Base-by-base conservation (phyloP, 2,113 vertebrate genomes). In the Gopherus evgoodei region DNA sequence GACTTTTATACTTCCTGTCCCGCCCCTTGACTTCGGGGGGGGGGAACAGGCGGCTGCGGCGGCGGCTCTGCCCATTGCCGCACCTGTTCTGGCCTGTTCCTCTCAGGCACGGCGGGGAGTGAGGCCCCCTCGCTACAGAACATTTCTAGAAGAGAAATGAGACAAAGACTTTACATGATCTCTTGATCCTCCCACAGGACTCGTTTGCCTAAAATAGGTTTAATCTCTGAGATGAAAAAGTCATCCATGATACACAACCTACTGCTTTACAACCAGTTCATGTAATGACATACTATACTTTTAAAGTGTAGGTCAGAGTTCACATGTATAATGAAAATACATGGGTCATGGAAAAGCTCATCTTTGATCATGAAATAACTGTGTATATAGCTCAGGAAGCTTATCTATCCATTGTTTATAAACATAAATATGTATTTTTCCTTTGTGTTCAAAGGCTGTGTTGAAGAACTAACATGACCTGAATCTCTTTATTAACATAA, bases 111-210 rank as follows among this genome's bases (percentile, higher is more conserved):
- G 42, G 42, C 42, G 42, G 42, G 4, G 42, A 42, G 42, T 42
- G 42, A 42, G 42, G 42, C 42, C 42, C 42, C 42, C 42, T 42
- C 42, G 42, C 42, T 42, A 42, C 42, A 42, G 42, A 42, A 42
- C 44, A 85, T 95, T 88, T 42, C 81, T 91, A 93, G 87, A 81
- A 93, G 78, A 91, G 53, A 83, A 94, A 96, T 90, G 57, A 96
- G 91, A 96, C 56, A 97, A 95, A 90, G 53, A 50, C 5, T 80
- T 84, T 38, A 29, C 22, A 95, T 88, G 49, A 47, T 90, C 91
- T 27, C 84, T 84, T 86, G 54, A 56, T 69, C 47, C 21, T 91
- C 90, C 90, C 57, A 50, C 52, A 89, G 84, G 81, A 89, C 22
- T 8, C 24, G n/a, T 14, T 54, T 82, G 16, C n/a, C 17, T 11